These are phyloP conservation scores for Willowsia nigromaculata DNA, from an alignment of 2,888 invertebrate species.

Conservation along the genomic window DNA sequence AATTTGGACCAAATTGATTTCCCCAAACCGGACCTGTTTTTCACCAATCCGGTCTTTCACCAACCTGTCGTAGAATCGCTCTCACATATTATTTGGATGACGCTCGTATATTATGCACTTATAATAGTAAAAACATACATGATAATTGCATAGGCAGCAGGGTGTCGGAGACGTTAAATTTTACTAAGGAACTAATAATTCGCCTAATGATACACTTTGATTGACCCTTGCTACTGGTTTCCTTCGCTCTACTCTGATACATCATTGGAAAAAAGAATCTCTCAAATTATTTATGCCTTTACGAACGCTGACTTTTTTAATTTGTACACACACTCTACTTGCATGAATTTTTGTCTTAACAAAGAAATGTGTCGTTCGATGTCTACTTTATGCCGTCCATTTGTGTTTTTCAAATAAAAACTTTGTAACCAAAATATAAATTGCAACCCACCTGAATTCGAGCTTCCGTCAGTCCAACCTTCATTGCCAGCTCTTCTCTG, in stretches of 20 bases:
- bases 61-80: no score
- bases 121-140: background rate
- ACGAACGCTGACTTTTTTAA: no score
- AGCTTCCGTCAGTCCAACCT: conserved; percentile 95
- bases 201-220: conserved; percentile 61
- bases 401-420: background rate
- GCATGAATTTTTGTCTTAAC: no score
- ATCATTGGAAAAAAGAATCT: background rate
- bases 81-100: no score
- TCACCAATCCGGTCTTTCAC: no score
- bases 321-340: no score
- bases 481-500: conserved; percentile 97
- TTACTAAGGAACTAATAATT: conserved; percentile 57
- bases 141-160: conserved; percentile 61
- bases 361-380: background rate
- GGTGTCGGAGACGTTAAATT: conserved; percentile 68
- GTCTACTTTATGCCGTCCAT: background rate
- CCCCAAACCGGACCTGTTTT: no score
- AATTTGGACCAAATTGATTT: no score
- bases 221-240: conserved; percentile 63
- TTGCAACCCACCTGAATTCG: conserved; percentile 90
- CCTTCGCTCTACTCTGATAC: background rate
- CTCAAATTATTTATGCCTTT: background rate
- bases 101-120: background rate
- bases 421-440: background rate